phyloP scores from a whole-genome alignment of 2,113 vertebrate genomes.

The Syrmaticus mikado region DNA sequence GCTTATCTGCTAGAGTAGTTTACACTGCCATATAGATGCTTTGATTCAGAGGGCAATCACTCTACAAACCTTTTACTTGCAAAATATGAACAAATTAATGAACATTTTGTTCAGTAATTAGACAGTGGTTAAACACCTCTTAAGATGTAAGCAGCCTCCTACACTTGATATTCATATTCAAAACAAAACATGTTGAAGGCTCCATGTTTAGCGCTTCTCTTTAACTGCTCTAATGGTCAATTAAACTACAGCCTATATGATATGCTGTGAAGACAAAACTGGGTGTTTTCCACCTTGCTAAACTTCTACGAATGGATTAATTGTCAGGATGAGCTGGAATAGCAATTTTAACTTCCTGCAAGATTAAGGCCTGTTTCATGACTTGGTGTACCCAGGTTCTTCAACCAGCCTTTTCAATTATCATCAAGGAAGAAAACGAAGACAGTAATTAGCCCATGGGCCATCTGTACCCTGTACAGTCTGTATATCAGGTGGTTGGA shows the following conservation, averaged over 20 bases:
- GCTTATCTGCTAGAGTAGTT: neutral
- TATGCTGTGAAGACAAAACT: neutral
- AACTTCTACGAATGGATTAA: neutral
- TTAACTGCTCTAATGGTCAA: neutral
- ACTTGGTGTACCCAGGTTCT: neutral
- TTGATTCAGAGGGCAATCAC: neutral
- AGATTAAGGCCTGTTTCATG: neutral
- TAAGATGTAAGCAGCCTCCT: neutral
- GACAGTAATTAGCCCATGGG: neutral
- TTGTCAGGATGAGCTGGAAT: neutral
- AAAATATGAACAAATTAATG: neutral
- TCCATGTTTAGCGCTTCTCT: neutral
- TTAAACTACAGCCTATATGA: neutral
- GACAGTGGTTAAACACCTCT: neutral
- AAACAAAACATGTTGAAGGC: neutral
- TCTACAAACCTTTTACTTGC: neutral
- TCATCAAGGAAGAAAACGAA: neutral
- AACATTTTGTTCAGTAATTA: neutral
- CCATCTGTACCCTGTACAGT: neutral
- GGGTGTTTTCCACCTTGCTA: neutral
- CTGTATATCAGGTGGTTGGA: neutral
- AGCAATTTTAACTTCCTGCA: slow-evolving; percentile 8
- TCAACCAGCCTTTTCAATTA: neutral
- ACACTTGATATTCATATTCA: neutral
- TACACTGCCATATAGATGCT: neutral